A percentile compares a stretch with the other conserved stretches of the same genome.
Conservation (phyloP, 2,888 invertebrate species). For the Lasioglossum morio region DNA sequence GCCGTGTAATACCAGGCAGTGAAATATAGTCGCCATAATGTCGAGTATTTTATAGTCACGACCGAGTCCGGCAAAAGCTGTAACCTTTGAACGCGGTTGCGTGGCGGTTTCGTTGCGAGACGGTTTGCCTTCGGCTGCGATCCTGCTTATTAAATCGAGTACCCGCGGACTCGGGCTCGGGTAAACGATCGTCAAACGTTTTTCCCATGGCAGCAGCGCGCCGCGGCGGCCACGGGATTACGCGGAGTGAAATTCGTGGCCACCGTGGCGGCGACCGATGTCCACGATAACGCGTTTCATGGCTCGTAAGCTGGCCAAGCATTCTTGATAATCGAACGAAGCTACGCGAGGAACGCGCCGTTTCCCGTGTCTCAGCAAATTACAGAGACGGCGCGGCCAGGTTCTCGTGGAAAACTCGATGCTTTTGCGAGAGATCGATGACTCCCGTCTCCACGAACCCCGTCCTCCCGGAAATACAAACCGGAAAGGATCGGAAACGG, state of each 20-base stretch:
- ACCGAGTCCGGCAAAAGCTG: constrained; percentile 48
- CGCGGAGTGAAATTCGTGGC: constrained; percentile 32
- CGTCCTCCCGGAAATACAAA: constrained; percentile 12
- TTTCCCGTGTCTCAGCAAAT: not conserved
- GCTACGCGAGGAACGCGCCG: constrained; percentile 41
- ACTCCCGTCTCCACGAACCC: not conserved
- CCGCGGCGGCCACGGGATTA: not conserved
- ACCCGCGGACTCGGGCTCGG: constrained; percentile 37
- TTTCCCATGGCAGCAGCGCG: not conserved
- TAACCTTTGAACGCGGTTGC: constrained; percentile 66
- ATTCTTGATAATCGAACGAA: constrained; percentile 23
- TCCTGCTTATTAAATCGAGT: constrained; percentile 65
- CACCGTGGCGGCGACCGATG: not conserved
- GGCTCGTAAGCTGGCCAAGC: not conserved
- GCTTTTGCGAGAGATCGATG: constrained; percentile 42
- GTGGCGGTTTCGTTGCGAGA: constrained; percentile 44
- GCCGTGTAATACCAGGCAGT: constrained; percentile 68
- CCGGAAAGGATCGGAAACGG: constrained; percentile 7
- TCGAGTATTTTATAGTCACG: constrained; percentile 69
- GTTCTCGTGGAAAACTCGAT: not conserved
- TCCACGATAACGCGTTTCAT: not conserved
- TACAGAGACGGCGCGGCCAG: not conserved
- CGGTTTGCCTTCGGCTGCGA: constrained; percentile 49
- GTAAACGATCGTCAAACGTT: constrained; percentile 36
- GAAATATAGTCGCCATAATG: constrained; percentile 72